Evolutionary conservation across 1,140 invertebrate species (phyloP).

Genomic region (Cryptotermes secundus): DNA sequence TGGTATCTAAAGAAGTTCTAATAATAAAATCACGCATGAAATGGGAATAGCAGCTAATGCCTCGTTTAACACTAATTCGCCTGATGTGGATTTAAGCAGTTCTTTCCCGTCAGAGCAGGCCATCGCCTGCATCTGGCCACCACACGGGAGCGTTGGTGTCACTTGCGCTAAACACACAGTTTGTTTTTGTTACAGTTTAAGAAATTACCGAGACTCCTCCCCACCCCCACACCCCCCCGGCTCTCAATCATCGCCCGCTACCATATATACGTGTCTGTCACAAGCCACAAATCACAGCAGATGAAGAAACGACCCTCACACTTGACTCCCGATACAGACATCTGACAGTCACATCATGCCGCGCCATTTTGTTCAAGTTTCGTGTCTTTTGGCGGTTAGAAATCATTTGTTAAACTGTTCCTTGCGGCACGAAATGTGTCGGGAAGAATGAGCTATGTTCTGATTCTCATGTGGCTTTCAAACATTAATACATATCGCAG

Average conservation of each 20-base stretch:
- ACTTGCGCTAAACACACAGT: slow-evolving; percentile 7
- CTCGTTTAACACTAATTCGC: no score
- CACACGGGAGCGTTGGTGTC: not conserved
- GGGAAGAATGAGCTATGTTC: not conserved
- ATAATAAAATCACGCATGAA: no score
- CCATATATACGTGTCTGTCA: not conserved
- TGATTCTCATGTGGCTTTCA: not conserved
- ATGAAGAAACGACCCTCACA: not conserved
- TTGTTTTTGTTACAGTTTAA: slow-evolving; percentile 18
- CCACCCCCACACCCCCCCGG: not conserved
- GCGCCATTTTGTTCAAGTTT: not conserved
- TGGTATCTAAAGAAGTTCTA: no score
- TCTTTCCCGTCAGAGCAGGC: not conserved
- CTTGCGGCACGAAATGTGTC: not conserved
- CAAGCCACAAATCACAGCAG: slow-evolving; percentile 1
- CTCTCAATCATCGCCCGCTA: not conserved
- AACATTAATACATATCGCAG: no score
- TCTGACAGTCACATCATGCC: not conserved
- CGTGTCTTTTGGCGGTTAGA: not conserved
- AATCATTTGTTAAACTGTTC: slow-evolving; percentile 15
- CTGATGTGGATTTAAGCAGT: not conserved
- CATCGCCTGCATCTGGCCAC: not conserved
- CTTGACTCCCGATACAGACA: not conserved
- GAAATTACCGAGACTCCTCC: not conserved
- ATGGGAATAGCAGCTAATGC: no score